A percentile compares a stretch with the other conserved stretches of the same genome.
These are phyloP conservation scores for Esox masquinongy DNA, from an alignment of 2,797 vertebrate genomes.

Conservation along the genomic window DNA sequence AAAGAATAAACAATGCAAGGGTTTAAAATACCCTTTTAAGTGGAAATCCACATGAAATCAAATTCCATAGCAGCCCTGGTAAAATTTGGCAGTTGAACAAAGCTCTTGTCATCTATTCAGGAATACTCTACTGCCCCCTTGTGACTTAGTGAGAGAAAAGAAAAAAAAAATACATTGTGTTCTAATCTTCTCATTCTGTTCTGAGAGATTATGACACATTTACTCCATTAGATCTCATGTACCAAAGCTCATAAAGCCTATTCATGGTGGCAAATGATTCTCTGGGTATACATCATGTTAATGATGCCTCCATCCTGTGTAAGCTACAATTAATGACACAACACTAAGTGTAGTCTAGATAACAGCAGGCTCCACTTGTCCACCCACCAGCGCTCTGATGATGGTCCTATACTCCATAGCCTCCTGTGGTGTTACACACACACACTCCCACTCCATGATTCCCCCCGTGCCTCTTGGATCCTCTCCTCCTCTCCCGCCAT, in stretches of 20 bases:
- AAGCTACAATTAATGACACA: not conserved
- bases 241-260: not conserved
- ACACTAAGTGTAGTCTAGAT: not conserved
- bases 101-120: constrained; percentile 8
- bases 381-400: not conserved
- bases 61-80: constrained; percentile 53
- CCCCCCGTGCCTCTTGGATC: constrained; percentile 8
- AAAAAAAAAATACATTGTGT: not conserved
- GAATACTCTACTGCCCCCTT: constrained; percentile 59
- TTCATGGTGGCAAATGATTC: not conserved
- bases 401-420: not conserved
- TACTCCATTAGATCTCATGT: not conserved
- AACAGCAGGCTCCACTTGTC: constrained; percentile 3
- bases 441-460: constrained; percentile 14
- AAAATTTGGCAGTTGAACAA: constrained; percentile 37
- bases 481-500: constrained; percentile 28
- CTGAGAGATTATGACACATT: not conserved
- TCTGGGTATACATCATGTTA: not conserved
- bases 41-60: constrained; percentile 59
- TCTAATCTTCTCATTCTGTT: not conserved
- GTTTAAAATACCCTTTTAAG: constrained; percentile 57
- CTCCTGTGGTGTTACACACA: constrained; percentile 4
- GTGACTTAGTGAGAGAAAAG: constrained; percentile 35
- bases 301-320: not conserved
- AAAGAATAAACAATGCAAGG: constrained; percentile 52